Conservation (phyloP, 2,113 vertebrate species). For the Nannobrachium achirus region DNA sequence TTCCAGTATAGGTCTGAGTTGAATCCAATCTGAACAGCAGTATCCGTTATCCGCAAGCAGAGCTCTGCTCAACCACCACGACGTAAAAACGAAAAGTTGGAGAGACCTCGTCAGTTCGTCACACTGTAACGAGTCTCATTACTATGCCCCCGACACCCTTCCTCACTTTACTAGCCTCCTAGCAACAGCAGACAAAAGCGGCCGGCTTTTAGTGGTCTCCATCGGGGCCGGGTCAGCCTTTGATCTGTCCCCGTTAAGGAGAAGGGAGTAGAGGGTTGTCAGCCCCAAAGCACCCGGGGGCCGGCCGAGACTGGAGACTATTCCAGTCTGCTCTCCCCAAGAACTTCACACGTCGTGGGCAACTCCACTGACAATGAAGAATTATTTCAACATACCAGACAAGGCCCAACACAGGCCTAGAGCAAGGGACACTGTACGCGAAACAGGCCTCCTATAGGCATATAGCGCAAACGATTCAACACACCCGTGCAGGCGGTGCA, state of each 20-base stretch:
- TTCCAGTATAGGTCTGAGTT: conserved; percentile 7
- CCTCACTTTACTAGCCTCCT: conserved; percentile 72
- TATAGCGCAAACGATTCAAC: too few species aligned
- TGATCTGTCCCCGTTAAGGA: conserved; percentile 87
- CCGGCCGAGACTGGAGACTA: conserved; percentile 38
- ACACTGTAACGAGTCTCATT: conserved; percentile 83
- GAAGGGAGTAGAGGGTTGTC: conserved; percentile 63
- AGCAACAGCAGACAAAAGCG: conserved; percentile 86
- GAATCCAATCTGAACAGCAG: conserved; percentile 36
- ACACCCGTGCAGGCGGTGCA: too few species aligned
- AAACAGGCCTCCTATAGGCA: too few species aligned
- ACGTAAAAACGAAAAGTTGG: conserved; percentile 68
- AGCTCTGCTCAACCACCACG: too few species aligned
- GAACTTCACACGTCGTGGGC: conserved; percentile 29
- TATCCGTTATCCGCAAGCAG: conserved; percentile 40
- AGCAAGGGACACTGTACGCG: too few species aligned
- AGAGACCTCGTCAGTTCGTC: conserved; percentile 63
- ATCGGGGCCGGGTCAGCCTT: conserved; percentile 73
- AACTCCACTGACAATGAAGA: conserved; percentile 1
- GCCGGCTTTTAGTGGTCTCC: conserved; percentile 76
- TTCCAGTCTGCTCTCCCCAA: conserved; percentile 4
- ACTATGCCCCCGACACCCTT: conserved; percentile 68
- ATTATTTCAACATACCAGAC: too few species aligned
- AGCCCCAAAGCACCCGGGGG: conserved; percentile 12
- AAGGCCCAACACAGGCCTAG: too few species aligned